Evolutionary conservation across 2,888 invertebrate genomes (phyloP), one percentile per base, ranked within the genome.

Genomic region (Leucophora obtusa): DNA sequence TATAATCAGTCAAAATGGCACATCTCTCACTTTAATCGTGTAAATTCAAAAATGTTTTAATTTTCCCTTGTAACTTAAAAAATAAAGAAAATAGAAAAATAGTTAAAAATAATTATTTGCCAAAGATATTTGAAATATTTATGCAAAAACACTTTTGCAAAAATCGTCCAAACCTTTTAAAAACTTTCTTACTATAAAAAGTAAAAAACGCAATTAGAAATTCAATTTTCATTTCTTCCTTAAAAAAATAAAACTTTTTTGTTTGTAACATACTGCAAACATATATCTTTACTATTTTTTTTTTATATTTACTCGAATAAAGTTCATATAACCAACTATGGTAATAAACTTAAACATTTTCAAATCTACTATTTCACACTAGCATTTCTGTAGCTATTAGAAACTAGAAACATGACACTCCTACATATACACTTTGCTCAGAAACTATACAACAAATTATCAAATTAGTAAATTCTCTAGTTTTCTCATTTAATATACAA

Each of bases 241-340:
- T 24, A 79, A 21, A 33, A 50, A 33, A 51, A 51, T 2, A 68
- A 63, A 68, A 56, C 8, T 63, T 68, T 71, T 62, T 71, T 15
- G 3, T 1, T 35, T 5, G 8, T 7, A 9, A 35, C 3, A 7
- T 35, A 35, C 35, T 35, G 8, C 35, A 35, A 35, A 24, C 24
- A 24, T 24, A 24, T 35, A 35, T 7, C 38, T 51, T 47, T 56
- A 43, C 33, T 14, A 56, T 15, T 70, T 56, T 71, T 65, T 51
- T 60, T 70, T 11, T 17, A 33, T 24, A 10, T 56, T 33, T 56
- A 62, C 62, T 72, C 53, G 68, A 58, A 11, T 68, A 72, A 68
- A 73, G 71, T 80, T 76, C 69, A 76, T 69, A 76, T 73, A 69
- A 69, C 76, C 69, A 69, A 65, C 68, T 80, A 63, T 65, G 54